Evolutionary conservation across 2,888 invertebrate species (phyloP).

Genomic region (Lissonota sp.): DNA sequence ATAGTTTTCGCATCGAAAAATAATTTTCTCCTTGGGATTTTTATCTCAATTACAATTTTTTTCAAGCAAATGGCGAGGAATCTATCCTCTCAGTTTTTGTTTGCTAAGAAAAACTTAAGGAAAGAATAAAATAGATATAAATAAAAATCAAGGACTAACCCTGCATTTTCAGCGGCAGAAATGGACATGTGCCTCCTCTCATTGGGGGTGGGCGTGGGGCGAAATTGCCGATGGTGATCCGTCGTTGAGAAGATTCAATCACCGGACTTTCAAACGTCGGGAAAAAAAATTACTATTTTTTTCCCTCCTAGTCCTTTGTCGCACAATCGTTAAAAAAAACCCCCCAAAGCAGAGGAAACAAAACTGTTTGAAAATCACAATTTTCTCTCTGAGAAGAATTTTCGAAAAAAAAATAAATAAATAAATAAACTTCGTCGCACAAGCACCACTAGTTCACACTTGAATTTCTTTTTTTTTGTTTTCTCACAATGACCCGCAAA

Average conservation of each 20-base stretch:
- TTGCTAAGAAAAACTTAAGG: constrained; percentile 2
- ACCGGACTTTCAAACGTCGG: background rate
- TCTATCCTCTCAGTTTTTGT: background rate
- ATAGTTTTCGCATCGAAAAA: too few relatives aligned
- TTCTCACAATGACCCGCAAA: background rate
- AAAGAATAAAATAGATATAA: constrained; percentile 1
- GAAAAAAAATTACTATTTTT: constrained; percentile 9
- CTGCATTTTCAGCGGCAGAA: constrained; percentile 88
- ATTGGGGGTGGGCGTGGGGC: constrained; percentile 86
- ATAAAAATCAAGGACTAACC: constrained; percentile 81
- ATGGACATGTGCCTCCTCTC: constrained; percentile 89
- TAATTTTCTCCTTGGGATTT: too few relatives aligned
- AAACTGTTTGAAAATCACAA: background rate
- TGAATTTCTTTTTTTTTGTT: background rate
- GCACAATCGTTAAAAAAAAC: background rate
- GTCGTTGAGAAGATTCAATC: constrained; percentile 81
- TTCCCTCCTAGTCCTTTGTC: background rate
- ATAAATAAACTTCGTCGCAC: constrained; percentile 11
- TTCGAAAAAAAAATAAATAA: background rate
- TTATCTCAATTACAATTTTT: background rate
- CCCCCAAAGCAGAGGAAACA: background rate
- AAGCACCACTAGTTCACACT: constrained; percentile 36
- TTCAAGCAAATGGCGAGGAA: background rate
- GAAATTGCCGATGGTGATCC: constrained; percentile 86
- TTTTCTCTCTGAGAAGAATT: background rate